Conservation (phyloP, 2,797 vertebrate species). For the Carduelis carduelis region DNA sequence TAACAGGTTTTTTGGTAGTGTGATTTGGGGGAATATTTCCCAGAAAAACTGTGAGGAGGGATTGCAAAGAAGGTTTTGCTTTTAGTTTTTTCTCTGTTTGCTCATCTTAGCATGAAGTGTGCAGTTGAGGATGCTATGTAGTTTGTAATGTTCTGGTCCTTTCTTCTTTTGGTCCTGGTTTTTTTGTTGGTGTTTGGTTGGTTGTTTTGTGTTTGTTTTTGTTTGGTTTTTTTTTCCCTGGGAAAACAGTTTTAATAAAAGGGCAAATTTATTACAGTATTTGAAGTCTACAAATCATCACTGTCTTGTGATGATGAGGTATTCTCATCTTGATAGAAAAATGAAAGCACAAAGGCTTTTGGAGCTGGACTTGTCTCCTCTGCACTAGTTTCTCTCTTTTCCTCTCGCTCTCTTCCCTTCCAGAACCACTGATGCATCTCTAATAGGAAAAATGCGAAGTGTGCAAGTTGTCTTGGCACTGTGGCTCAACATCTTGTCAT, state of each 20-base stretch:
- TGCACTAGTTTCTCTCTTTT: background rate
- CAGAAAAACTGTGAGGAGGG: background rate
- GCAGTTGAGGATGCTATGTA: background rate
- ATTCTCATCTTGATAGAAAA: background rate
- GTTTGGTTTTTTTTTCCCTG: background rate
- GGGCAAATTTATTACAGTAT: background rate
- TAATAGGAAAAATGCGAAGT: constrained; percentile 37
- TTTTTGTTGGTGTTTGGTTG: background rate
- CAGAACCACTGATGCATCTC: background rate
- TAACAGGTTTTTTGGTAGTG: background rate
- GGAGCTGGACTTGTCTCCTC: background rate
- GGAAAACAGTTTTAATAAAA: background rate
- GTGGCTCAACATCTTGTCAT: constrained; percentile 5
- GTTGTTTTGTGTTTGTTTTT: background rate
- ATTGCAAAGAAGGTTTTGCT: background rate
- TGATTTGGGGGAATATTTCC: background rate
- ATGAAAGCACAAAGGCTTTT: background rate
- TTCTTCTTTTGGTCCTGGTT: background rate
- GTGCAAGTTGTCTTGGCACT: background rate
- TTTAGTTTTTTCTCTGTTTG: background rate
- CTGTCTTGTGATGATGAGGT: background rate
- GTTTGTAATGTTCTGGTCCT: background rate
- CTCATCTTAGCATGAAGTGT: background rate
- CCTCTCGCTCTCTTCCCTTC: background rate
- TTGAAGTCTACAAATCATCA: background rate